Percentiles rank a stretch among this genome's conserved stretches.
Evolutionary conservation across 2,888 invertebrate genomes (phyloP).

Genomic region (Autographa gamma): DNA sequence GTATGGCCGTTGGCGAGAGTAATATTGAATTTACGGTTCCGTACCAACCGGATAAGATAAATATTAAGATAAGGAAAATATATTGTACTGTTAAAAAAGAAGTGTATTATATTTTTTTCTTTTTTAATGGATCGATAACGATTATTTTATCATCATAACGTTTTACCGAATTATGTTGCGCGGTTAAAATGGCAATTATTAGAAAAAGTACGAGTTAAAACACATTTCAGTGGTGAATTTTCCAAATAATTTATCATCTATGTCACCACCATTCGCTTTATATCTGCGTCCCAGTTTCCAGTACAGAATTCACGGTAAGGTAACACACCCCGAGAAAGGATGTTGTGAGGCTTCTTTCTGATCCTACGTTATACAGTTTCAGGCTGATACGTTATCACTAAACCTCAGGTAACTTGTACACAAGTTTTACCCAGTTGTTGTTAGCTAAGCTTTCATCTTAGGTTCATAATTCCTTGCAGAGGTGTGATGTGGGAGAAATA

Average conservation of each 20-base stretch:
- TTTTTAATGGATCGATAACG: too few relatives aligned
- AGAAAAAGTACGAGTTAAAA: too few relatives aligned
- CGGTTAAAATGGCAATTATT: too few relatives aligned
- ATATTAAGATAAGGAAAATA: not conserved
- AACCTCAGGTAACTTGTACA: constrained; percentile 17
- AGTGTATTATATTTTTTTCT: too few relatives aligned
- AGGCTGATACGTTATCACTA: constrained; percentile 17
- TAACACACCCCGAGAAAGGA: constrained; percentile 31
- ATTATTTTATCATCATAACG: too few relatives aligned
- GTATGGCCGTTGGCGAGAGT: constrained; percentile 75
- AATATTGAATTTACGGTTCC: not conserved
- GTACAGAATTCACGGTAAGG: constrained; percentile 34
- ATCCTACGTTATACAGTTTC: constrained; percentile 22
- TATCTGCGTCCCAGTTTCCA: constrained; percentile 13
- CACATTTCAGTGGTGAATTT: too few relatives aligned
- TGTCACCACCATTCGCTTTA: not conserved
- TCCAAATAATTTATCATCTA: not conserved
- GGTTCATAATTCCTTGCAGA: not conserved
- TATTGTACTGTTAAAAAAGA: too few relatives aligned
- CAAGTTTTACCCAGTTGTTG: constrained; percentile 13
- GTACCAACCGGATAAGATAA: not conserved
- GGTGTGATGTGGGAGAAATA: not conserved
- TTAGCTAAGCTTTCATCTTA: not conserved
- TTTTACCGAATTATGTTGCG: too few relatives aligned
- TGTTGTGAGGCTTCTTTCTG: constrained; percentile 43